phyloP scores from a whole-genome alignment of 2,113 vertebrate genomes.

The Silurus glanis region DNA sequence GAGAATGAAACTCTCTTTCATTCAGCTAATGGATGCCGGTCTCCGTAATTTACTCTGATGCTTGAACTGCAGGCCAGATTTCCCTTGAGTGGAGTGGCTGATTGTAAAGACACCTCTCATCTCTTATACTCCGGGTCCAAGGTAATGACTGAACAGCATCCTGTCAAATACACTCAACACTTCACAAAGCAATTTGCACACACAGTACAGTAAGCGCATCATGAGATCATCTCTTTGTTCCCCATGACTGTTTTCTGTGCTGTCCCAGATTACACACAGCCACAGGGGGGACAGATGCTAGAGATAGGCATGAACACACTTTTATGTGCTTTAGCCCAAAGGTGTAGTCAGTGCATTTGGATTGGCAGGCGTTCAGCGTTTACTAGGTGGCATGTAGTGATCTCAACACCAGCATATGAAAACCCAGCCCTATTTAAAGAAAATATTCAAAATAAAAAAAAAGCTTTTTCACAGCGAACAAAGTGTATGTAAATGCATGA shows the following conservation, averaged over 20 bases:
- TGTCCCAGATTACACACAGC: slow-evolving; percentile 3
- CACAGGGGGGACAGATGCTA: slow-evolving; percentile 23
- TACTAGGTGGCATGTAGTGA: neutral
- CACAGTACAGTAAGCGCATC: neutral
- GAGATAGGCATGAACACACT: slow-evolving; percentile 17
- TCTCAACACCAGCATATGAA: neutral
- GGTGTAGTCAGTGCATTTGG: neutral
- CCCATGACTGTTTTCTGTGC: neutral
- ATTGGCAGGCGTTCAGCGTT: neutral
- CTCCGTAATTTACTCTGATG: slow-evolving; percentile 7
- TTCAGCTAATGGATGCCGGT: slow-evolving; percentile 27
- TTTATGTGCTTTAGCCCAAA: slow-evolving; percentile 1
- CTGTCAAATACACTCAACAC: neutral
- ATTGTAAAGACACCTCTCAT: neutral
- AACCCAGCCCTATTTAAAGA: neutral
- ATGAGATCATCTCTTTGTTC: neutral
- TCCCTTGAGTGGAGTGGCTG: neutral
- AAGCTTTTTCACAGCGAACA: neutral
- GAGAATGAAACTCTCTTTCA: slow-evolving; percentile 18
- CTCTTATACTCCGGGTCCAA: slow-evolving; percentile 7
- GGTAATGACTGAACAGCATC: neutral
- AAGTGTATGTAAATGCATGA: neutral
- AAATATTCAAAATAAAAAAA: neutral
- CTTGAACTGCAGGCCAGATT: neutral
- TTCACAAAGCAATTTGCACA: neutral